A percentile compares a stretch with the other conserved stretches of the same genome.
Conservation (phyloP, 2,888 invertebrate species). For the Apamea anceps region DNA sequence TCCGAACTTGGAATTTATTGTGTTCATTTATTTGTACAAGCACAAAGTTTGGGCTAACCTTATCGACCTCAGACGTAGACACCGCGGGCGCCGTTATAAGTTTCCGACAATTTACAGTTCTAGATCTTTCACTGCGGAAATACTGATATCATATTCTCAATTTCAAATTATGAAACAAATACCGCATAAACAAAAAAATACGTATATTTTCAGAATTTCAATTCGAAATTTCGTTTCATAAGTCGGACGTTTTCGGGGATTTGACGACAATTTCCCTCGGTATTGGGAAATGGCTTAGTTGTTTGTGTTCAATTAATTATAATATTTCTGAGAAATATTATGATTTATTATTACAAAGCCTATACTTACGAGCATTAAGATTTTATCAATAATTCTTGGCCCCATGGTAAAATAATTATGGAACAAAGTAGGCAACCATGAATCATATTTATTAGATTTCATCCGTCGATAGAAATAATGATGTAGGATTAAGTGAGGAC, state of each 20-base stretch:
- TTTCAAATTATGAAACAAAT: conserved; percentile 5
- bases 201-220: conserved; percentile 16
- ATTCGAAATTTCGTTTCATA: conserved; percentile 5
- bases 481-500: conserved; percentile 41
- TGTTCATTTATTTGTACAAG: conserved; percentile 58
- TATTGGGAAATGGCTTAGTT: conserved; percentile 15
- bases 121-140: conserved; percentile 18
- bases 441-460: conserved; percentile 56
- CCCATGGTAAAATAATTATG: conserved; percentile 24
- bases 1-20: conserved; percentile 55
- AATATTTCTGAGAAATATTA: neutral
- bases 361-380: conserved; percentile 14
- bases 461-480: conserved; percentile 46
- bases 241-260: neutral
- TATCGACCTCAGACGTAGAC: conserved; percentile 46
- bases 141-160: conserved; percentile 20
- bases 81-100: conserved; percentile 29
- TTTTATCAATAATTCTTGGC: conserved; percentile 40
- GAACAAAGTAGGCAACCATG: conserved; percentile 37
- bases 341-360: neutral
- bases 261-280: neutral
- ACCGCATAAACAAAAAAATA: neutral
- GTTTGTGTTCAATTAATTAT: neutral
- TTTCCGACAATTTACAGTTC: conserved; percentile 22
- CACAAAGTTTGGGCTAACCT: conserved; percentile 52